A percentile compares a stretch with the other conserved stretches of the same genome.
phyloP scores from a whole-genome alignment of 2,888 invertebrate species.

The Dynastes hyllus region DNA sequence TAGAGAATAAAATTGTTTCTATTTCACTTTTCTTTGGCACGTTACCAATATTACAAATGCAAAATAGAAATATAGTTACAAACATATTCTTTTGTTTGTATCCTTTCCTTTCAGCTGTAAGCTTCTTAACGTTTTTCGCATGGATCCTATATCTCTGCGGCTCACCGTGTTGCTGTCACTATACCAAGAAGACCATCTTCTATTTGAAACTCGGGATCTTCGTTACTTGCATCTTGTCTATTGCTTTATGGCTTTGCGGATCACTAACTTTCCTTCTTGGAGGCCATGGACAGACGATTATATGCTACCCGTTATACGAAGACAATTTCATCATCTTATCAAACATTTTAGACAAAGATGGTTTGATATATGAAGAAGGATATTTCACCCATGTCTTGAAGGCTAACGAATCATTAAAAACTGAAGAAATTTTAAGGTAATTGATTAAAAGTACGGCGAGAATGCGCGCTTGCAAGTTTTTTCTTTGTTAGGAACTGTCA shows the following conservation, averaged over 20 bases:
- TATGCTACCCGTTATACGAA: constrained; percentile 47
- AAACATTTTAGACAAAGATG: constrained; percentile 46
- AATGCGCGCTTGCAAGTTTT: too few species aligned
- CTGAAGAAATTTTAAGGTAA: constrained; percentile 41
- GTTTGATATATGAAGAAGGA: constrained; percentile 43
- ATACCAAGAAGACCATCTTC: constrained; percentile 40
- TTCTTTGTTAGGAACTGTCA: constrained; percentile 38
- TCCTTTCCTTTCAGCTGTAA: constrained; percentile 24
- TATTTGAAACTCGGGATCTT: constrained; percentile 33
- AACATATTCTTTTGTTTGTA: too few species aligned
- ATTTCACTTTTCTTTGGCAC: constrained; percentile 2
- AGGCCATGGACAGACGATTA: constrained; percentile 46
- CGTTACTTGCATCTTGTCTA: constrained; percentile 17
- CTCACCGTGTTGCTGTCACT: constrained; percentile 47
- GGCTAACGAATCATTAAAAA: constrained; percentile 41
- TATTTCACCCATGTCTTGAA: constrained; percentile 38
- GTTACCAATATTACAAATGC: too few species aligned
- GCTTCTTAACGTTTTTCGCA: constrained; percentile 33
- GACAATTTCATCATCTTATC: constrained; percentile 42
- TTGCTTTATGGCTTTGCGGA: constrained; percentile 45
- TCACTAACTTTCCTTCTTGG: constrained; percentile 46
- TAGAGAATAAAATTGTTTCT: neutral
- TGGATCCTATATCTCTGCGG: constrained; percentile 48
- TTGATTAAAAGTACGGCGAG: neutral
- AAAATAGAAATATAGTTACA: too few species aligned